Base-by-base conservation (phyloP, 2,113 vertebrate species). In the Struthio camelus region DNA sequence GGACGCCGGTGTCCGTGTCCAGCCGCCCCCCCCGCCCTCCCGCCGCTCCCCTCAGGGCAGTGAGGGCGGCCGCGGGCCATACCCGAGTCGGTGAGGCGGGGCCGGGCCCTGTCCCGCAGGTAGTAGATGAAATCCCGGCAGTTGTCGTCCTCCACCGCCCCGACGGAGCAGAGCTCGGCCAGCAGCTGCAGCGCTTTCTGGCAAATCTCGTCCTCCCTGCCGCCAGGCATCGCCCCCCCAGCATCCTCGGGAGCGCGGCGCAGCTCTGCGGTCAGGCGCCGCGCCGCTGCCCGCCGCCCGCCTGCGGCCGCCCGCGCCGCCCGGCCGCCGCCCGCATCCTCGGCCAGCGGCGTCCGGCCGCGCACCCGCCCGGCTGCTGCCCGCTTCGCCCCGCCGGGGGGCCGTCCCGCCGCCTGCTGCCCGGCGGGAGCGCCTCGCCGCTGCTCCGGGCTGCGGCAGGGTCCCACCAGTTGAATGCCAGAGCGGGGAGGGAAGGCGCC, bases 171-270 rank as follows among this genome's bases (percentile, higher is more conserved):
- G 95, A 99, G 99, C 98, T 99, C 99, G 96, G 99, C 99, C 96
- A 99, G 98, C 98, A 99, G 99, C 98, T 99, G 98, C 97, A 99
- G 99, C 97, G 99, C 99, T 98, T 98, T 99, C 98, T 99, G 99
- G 99, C 99, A 99, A 98, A 99, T 99, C 99, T 99, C 99, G 98
- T 99, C 99, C 99, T 99, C 98, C 98, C 98, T 99, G 99, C 99
- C 99, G 98, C 98, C 99, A 98, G 99, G 99, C 99, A 99, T 99
- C 99, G 99, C 99, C 99, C 99, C 73, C 98, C 98, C 98, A 99
- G 99, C 99, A 99, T 99, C 99, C 99, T 99, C 98, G 98, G 98
- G 97, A 98, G 98, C 97, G 98, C 97, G 98, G 98, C 97, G 95
- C 96, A 96, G 97, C 97, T 91, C 97, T 90, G 96, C 95, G 96